Evolutionary conservation across 1,140 invertebrate species (phyloP), one percentile per base, ranked within the genome.

Genomic region (Drusus annulatus): DNA sequence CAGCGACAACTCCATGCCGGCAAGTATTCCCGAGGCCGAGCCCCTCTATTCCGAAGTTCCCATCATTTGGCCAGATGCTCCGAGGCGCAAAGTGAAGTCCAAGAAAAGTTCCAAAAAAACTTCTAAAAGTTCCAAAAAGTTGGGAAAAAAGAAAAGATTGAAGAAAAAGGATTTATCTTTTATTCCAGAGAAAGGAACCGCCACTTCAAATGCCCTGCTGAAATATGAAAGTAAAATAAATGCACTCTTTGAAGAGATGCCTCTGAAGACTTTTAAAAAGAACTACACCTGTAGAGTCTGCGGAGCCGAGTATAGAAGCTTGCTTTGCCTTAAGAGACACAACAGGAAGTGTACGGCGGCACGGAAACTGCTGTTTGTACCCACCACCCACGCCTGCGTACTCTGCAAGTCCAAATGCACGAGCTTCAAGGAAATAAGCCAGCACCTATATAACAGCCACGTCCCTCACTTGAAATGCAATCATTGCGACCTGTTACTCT

Each of bases 201-300:
- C n/a, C 2, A 56, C 16, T 36, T 54, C 23, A 25, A 68, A 78
- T 65, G 76, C 76, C 1, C 31, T 68, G 19, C 19, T 51, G 8
- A 68, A 52, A 52, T 78, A 78, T 68, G 76, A 28, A 68, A 21
- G 7, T 17, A 68, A 68, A 52, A 65, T 78, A 23, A 63, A 78
- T 78, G 21, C 51, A 65, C n/a, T 78, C 5, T 78, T 78, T 25
- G 10, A 78, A 60, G 21, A 31, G 31, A 74, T 74, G 17, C 51
- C 50, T 23, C 71, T 28, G 21, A 45, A 45, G 36, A 45, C 8
- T 45, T 45, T 45, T 45, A 45, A 45, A 45, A 45, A 45, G n/a
- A 17, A 69, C 25, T 69, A 28, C 16, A 36, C 16, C 25, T 45
- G 63, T 15, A 5, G 17, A 28, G 21, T 31, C 13, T 25, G 36